phyloP scores from a whole-genome alignment of 2,113 vertebrate genomes.

The Peromyscus maniculatus region DNA sequence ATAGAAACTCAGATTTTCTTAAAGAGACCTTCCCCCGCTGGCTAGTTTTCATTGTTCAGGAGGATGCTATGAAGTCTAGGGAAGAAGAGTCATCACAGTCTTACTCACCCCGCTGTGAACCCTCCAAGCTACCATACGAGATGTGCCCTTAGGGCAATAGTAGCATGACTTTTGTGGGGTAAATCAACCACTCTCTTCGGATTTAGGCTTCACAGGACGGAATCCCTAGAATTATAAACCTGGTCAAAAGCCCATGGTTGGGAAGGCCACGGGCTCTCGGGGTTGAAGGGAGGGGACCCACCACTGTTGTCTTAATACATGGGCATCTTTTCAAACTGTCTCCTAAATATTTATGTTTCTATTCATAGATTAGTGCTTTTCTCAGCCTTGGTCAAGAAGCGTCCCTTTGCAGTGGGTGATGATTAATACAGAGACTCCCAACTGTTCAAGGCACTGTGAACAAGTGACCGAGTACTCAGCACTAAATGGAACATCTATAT shows the following conservation, averaged over 20 bases:
- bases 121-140: neutral
- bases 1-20: constrained; percentile 1
- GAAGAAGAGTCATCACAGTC: too few relatives aligned
- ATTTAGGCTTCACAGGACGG: neutral
- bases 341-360: neutral
- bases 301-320: neutral
- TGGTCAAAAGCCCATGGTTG: neutral
- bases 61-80: neutral
- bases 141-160: neutral
- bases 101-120: neutral
- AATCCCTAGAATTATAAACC: neutral
- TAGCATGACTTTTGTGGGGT: too few relatives aligned
- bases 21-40: neutral
- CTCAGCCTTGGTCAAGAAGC: neutral
- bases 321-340: neutral
- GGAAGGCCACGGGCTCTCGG: neutral
- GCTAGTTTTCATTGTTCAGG: neutral
- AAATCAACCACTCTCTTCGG: neutral
- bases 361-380: neutral
- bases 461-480: neutral
- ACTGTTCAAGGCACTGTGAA: neutral
- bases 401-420: neutral
- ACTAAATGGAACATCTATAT: neutral
- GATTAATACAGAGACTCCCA: neutral
- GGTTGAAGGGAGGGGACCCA: too few relatives aligned